Evolutionary conservation across 1,140 invertebrate species (phyloP), one percentile per base, ranked within the genome.

Genomic region (Orchesella cincta): DNA sequence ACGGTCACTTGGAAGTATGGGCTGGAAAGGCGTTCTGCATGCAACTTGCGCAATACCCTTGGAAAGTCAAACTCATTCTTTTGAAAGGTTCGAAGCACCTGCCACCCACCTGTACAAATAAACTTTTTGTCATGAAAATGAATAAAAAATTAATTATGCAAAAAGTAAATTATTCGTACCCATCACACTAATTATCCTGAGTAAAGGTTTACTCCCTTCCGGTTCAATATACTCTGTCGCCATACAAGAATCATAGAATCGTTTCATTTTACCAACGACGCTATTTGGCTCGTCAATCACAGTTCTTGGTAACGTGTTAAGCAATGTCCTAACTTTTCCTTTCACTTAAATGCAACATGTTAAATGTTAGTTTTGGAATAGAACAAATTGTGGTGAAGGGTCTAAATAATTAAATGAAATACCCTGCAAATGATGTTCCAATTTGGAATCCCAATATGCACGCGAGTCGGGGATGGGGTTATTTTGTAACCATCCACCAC

Each of bases 1-100:
- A 89, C 88, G 26, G 84, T 81, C 3, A 89, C 83, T 80, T 85
- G 83, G 77, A 89, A 88, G 81, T 87, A 89, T 0, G 88, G 87
- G 36, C 84, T 83, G 3, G 87, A 86, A 8, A 85, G 84, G 80
- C 86, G 87, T 46, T 85, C 83, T 0, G 86, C 84, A 54, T 88
- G 87, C 3, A 89, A 77, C 18, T 83, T 83, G 46, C 80, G 81
- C 12, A 89, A 78, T 2, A 86, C 82, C 64, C 80, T 70, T 18
- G 83, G 82, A 71, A 84, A 83, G 76, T 88, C 86, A 85, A 88
- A 89, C 0, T 85, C 81, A 8, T 82, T 82, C n/a, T 83, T 76
- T 75, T 83, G 83, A 83, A 88, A 89, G 72, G 76, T 74, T 73
- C 86, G 81, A 62, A 88, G 79, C 3, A 88, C 85, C 64, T 86